These are phyloP conservation scores for Drosophila meridiana DNA, from an alignment of 2,888 invertebrate genomes.

Conservation along the genomic window DNA sequence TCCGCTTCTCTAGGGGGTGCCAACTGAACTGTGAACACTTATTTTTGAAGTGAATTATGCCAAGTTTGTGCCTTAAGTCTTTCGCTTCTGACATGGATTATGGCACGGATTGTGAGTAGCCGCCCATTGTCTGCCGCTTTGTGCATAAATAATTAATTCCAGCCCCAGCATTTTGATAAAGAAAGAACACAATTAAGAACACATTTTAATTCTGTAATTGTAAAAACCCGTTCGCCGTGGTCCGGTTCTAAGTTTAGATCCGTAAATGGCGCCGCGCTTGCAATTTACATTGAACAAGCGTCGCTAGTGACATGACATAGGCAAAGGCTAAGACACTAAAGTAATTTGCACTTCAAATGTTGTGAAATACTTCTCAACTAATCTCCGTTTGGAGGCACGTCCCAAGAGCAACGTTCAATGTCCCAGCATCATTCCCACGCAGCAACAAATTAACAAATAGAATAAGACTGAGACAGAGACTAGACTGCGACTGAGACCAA, in stretches of 20 bases:
- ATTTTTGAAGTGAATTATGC: conserved; percentile 40
- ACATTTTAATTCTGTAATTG: conserved; percentile 75
- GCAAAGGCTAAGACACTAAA: conserved; percentile 29
- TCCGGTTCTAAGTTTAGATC: conserved; percentile 51
- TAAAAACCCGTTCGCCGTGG: conserved; percentile 63
- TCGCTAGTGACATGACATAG: conserved; percentile 65
- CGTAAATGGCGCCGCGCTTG: conserved; percentile 65
- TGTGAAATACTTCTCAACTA: conserved; percentile 67
- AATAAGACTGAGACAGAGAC: conserved; percentile 5
- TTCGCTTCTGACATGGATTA: conserved; percentile 33
- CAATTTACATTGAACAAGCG: conserved; percentile 63
- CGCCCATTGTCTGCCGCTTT: conserved; percentile 53
- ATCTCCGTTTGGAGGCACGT: conserved; percentile 41
- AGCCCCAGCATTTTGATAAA: conserved; percentile 54
- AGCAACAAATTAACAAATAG: conserved; percentile 43
- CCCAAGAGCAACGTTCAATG: background rate
- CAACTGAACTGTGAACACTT: conserved; percentile 70
- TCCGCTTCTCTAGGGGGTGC: conserved; percentile 43
- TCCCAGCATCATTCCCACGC: conserved; percentile 51
- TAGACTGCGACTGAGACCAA: conserved; percentile 7
- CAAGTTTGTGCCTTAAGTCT: conserved; percentile 65
- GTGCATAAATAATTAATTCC: conserved; percentile 77
- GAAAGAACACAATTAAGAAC: conserved; percentile 42
- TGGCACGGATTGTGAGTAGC: conserved; percentile 45
- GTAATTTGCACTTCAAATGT: conserved; percentile 57